These are phyloP conservation scores for Buceros bicornis DNA, from an alignment of 2,797 vertebrate species.

Conservation along the genomic window DNA sequence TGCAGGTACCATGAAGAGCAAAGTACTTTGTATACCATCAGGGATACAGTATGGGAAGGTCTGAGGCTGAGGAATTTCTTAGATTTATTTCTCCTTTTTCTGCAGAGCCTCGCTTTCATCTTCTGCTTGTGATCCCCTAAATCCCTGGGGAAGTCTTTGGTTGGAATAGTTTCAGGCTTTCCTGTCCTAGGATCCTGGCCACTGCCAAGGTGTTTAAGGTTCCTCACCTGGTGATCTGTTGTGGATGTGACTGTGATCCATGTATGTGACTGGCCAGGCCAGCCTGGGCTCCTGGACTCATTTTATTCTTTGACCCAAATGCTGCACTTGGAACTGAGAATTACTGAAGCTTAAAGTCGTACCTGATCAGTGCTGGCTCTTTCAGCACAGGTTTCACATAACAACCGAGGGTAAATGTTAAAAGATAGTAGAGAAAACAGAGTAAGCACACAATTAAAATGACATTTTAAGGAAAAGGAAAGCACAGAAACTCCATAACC, in stretches of 20 bases:
- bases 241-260: not conserved
- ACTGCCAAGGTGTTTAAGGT: not conserved
- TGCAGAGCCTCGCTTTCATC: not conserved
- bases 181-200: not conserved
- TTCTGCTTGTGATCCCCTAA: not conserved
- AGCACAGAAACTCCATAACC: not conserved
- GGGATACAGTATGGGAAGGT: not conserved
- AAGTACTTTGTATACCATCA: not conserved
- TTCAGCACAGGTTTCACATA: not conserved
- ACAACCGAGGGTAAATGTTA: not conserved
- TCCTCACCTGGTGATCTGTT: not conserved
- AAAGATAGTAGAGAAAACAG: not conserved
- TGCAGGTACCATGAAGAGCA: not conserved
- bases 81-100: not conserved
- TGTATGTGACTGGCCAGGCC: not conserved
- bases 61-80: not conserved
- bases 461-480: not conserved
- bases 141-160: not conserved
- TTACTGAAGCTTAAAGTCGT: not conserved
- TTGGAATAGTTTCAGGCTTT: not conserved
- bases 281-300: not conserved
- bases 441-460: not conserved
- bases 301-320: not conserved
- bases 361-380: not conserved
- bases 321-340: not conserved